Conservation (phyloP, 2,113 vertebrate species). For the Oceanodroma tethys region DNA sequence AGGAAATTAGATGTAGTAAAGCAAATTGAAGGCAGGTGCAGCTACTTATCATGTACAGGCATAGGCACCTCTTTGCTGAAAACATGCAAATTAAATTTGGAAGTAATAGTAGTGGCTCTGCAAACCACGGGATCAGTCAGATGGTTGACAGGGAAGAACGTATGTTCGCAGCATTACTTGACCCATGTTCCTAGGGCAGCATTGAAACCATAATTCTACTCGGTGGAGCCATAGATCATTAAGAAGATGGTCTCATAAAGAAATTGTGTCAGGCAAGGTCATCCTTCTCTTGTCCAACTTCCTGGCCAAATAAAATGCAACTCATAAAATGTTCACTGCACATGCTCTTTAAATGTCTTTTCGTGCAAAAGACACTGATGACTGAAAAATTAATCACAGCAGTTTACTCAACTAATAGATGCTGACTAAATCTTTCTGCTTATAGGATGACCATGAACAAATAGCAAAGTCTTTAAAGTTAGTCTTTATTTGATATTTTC, state of each 20-base stretch:
- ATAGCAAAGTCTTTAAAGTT: slow-evolving; percentile 12
- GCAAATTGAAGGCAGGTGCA: slow-evolving; percentile 47
- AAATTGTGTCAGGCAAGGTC: slow-evolving; percentile 52
- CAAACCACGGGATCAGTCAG: slow-evolving; percentile 26
- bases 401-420: slow-evolving; percentile 5
- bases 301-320: neutral
- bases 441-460: neutral
- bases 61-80: slow-evolving; percentile 2
- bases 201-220: slow-evolving; percentile 44
- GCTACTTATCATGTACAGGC: neutral
- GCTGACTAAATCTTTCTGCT: slow-evolving; percentile 3
- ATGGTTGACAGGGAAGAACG: slow-evolving; percentile 38
- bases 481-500: slow-evolving; percentile 14
- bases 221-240: slow-evolving; percentile 33
- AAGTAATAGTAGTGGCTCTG: slow-evolving; percentile 3
- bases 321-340: slow-evolving; percentile 21
- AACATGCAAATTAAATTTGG: slow-evolving; percentile 54
- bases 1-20: slow-evolving; percentile 44
- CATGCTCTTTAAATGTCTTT: neutral
- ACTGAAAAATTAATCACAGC: slow-evolving; percentile 20
- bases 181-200: slow-evolving; percentile 41
- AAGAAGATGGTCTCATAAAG: slow-evolving; percentile 59
- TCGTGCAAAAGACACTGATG: neutral
- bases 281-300: slow-evolving; percentile 32
- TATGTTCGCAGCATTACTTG: slow-evolving; percentile 5